A percentile compares a stretch with the other conserved stretches of the same genome.
phyloP scores from a whole-genome alignment of 2,113 vertebrate genomes.

The Gobio gobio region DNA sequence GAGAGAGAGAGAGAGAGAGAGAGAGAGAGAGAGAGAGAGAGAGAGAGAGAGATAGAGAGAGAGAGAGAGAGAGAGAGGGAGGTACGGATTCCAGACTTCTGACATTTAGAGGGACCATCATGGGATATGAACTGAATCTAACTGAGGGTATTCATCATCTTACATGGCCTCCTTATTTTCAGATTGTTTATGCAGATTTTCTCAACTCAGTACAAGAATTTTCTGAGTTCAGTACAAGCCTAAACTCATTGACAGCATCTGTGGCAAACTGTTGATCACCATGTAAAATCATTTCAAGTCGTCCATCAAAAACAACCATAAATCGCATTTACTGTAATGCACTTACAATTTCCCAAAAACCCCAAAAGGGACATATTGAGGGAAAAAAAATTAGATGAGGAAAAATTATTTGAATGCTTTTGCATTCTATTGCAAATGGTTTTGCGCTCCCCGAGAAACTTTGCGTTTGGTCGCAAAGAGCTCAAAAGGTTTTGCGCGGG shows the following conservation, averaged over 20 bases:
- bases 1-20: no score
- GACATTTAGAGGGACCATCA: conserved; percentile 60
- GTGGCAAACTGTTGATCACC: background rate
- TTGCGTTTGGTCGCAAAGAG: no score
- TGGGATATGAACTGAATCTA: background rate
- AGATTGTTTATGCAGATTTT: background rate
- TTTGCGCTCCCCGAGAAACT: no score
- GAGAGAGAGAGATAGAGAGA: no score
- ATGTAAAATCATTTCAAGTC: no score
- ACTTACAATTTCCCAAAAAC: no score
- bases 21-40: conserved; percentile 22
- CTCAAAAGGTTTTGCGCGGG: no score
- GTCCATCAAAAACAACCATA: background rate
- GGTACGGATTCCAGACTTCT: conserved; percentile 71
- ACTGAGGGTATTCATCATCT: background rate
- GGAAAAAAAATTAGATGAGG: no score
- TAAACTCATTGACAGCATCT: background rate
- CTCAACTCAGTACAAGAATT: background rate
- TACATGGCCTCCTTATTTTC: background rate
- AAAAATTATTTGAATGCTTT: no score
- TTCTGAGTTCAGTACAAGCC: background rate
- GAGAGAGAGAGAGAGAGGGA: no score
- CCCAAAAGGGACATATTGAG: no score
- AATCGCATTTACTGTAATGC: background rate
- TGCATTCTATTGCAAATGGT: no score